Evolutionary conservation across 2,113 vertebrate species (phyloP), one percentile per base, ranked within the genome.

Genomic region (Catagonus wagneri): DNA sequence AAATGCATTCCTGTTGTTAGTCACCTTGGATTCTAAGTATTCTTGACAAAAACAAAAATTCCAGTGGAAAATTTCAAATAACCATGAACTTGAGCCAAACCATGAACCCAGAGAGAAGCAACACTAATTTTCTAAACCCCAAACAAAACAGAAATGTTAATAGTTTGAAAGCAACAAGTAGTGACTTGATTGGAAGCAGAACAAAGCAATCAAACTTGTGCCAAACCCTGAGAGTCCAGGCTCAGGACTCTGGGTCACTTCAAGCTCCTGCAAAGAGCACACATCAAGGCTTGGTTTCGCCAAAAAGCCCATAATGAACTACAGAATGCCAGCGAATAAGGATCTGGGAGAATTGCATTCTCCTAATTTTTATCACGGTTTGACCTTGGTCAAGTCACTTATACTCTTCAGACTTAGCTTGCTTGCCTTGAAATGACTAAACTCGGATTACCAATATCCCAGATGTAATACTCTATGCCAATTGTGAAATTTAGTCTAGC

Each of bases 11-110:
- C 76, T 36, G 22, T 88, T 50, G 22, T 90, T 88, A 71, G 85
- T 32, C 52, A 96, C 63, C 85, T 96, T 60, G 79, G 54, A 90
- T 83, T 63, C 52, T 76, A n/a, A 90, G 81, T 68, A 78, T 75
- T 95, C 75, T 29, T 90, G 72, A 93, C 90, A 85, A 96, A 97
- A 95, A 88, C 27, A 93, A 98, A 97, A 96, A 68, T 90, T 63
- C 39, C 85, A 56, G 44, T 39, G 72, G 76, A 93, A 96, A 90
- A 95, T 83, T 96, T 86, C 87, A 95, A 94, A 81, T 92, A 92
- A 93, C 27, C 71, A 94, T 95, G 44, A 94, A 95, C 25, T 89
- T 90, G 78, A 96, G 96, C 50, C 54, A 92, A 95, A 90, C 71
- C 39, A 84, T 78, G 75, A 92, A 72, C 44, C 74, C 0, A 3